Conservation (phyloP, 1,140 invertebrate genomes). For the Dinothrombium tinctorium region DNA sequence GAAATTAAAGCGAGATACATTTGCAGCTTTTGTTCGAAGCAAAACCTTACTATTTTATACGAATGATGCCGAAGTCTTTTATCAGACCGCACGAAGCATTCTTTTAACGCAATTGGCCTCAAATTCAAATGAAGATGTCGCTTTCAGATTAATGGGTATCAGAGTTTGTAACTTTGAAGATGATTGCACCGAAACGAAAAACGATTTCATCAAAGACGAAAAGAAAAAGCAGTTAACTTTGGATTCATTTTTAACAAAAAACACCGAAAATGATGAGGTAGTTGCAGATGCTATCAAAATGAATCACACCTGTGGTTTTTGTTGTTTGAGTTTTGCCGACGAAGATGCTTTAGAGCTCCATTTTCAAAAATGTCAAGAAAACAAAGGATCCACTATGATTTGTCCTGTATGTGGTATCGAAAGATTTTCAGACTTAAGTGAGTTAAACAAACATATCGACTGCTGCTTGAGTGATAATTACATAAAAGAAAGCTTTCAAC, state of each 20-base stretch:
- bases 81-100: conserved; percentile 21
- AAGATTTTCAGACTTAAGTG: neutral
- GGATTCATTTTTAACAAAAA: neutral
- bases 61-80: conserved; percentile 21
- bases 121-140: conserved; percentile 18
- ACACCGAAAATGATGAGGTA: neutral
- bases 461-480: neutral
- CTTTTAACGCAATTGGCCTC: conserved; percentile 22
- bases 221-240: neutral
- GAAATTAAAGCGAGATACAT: conserved; percentile 11
- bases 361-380: neutral
- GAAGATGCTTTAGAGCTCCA: neutral
- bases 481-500: no score
- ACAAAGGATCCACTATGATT: neutral
- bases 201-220: neutral
- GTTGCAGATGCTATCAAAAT: neutral
- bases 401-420: neutral
- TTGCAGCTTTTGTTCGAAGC: conserved; percentile 3
- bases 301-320: neutral
- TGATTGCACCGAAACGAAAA: neutral
- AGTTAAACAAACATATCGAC: neutral
- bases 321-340: neutral
- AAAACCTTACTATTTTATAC: conserved; percentile 17
- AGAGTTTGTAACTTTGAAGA: conserved; percentile 28
- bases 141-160: conserved; percentile 19